Base-by-base conservation (phyloP, 2,888 invertebrate species). In the Aphodius sticticus region DNA sequence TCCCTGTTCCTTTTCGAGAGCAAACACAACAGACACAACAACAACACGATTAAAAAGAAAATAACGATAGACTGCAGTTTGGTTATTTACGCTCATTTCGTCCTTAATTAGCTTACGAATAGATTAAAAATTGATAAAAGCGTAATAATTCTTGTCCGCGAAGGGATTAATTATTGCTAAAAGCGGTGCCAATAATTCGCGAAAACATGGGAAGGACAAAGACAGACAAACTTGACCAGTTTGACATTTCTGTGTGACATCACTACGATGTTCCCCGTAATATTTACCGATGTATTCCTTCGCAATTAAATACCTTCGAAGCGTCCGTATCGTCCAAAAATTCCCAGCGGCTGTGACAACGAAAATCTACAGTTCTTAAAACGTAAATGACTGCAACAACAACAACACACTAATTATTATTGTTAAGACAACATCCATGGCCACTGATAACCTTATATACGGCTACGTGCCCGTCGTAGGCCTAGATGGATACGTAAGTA, bases 381-480 rank as follows among this genome's bases (percentile, higher is more conserved):
- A 53, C 53, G 80, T 80, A 81, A 81, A 81, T 79, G 81, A 75
- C 76, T 79, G 76, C 76, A n/a, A 26, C 69, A 37, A 72, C 35
- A 76, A 69, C 69, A 79, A 81, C 74, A 26, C 79, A 74, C 77
- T 26, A 76, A 83, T 86, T 9, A 53, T 53, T 53, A 53, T 53
- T 53, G 12, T 53, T 53, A 53, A 53, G 53, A 9, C 53, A 12
- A 53, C 53, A 53, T 86, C 86, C 86, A 90, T 90, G 90, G 89
- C 89, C 86, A 86, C 88, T 82, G 88, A 89, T 83, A 88, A 86
- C 85, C 86, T 88, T 81, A 53, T 53, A 53, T 89, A 87, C 84
- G 90, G 89, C 79, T 90, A 88, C 83, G 87, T 88, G 83, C 89
- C 89, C 74, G 86, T 87, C 83, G 84, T 89, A 82, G 88, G 86